Base-by-base conservation (phyloP, 53 echinoderm and acorn worm species). In the Henricia sp. region DNA sequence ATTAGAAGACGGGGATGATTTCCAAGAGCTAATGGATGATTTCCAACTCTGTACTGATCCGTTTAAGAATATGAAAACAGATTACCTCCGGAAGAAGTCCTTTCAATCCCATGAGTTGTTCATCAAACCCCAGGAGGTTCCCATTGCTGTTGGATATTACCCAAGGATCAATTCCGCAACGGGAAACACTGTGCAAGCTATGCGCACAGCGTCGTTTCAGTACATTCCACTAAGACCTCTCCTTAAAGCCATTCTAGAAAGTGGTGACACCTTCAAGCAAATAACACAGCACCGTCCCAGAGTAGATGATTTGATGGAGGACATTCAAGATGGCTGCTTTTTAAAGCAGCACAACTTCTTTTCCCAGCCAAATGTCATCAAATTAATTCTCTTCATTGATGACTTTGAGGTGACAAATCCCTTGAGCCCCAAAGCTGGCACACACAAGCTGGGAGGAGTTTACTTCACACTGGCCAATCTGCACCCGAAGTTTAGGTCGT, bases 331-430 rank as follows among this genome's bases (percentile, higher is more conserved):
- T 75, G 72, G 72, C 36, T 37, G 17, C 40, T 71, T 54, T 54
- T 10, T 20, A 17, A 54, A 54, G 28, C 62, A 62, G 32, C 9
- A 62, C 32, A 33, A 11, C 6, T 54, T 54, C 14, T 17, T 54
- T 11, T 54, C 21, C 16, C 55, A 54, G 55, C 55, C 14, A 54
- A 54, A 54, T 54, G 55, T 54, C 55, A 54, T 54, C 14, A 54
- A 54, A 20, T 4, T 54, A 20, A 54, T 54, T 54, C 21, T 44
- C 44, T 44, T 69, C 72, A 21, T n/a, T n/a, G n/a, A n/a, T n/a
- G n/a, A n/a, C n/a, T n/a, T n/a, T n/a, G 86, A 86, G 59, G 90
- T 86, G 21, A 70, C 85, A 6, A 90, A 90, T 29, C 90, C 90
- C 8, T 23, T 86, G 19, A 71, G 90, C 40, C 80, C 86, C 26